Conservation (phyloP, 92 coral and sea anemone species). For the Blastomussa wellsi region DNA sequence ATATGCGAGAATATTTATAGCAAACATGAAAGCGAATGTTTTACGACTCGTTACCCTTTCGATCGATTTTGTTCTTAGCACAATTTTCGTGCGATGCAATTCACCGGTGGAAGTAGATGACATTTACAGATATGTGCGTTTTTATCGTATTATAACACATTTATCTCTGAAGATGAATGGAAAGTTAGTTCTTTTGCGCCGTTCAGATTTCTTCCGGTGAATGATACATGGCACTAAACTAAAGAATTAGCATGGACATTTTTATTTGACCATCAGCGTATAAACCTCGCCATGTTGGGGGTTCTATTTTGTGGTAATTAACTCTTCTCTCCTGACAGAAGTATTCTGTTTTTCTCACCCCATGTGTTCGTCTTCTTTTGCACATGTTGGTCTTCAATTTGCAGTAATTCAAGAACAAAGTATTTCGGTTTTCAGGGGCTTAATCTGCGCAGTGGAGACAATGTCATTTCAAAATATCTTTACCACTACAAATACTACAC, state of each 20-base stretch:
- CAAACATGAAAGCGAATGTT: neutral
- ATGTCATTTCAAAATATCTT: too few species aligned
- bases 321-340: neutral
- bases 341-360: constrained; percentile 9
- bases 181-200: neutral
- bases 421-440: neutral
- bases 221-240: neutral
- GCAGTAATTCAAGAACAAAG: neutral
- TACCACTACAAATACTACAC: neutral
- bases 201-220: neutral
- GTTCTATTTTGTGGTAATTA: constrained; percentile 11
- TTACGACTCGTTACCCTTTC: neutral
- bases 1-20: neutral
- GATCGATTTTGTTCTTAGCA: neutral
- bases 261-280: neutral
- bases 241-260: neutral
- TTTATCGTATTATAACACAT: neutral
- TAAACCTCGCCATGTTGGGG: neutral
- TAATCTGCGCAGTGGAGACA: neutral
- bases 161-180: neutral
- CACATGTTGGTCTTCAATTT: neutral
- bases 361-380: constrained; percentile 6
- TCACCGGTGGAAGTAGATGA: neutral
- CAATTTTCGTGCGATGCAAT: constrained; percentile 6
- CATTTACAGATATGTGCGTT: constrained; percentile 9